Percentiles rank a stretch among this genome's conserved stretches.
Conservation (phyloP, 2,113 vertebrate genomes). For the Eonycteris spelaea region DNA sequence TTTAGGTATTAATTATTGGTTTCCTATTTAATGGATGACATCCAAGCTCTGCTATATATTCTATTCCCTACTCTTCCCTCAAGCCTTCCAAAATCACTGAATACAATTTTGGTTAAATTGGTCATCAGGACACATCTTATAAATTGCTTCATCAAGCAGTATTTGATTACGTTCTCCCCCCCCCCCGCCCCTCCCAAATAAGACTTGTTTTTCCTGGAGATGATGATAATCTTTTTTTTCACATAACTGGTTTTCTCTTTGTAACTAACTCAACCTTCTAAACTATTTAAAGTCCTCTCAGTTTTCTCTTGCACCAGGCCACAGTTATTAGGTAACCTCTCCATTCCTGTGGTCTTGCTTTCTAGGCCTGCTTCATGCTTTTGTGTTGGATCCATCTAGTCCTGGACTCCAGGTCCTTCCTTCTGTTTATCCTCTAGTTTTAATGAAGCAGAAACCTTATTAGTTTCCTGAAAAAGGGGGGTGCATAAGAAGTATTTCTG, state of each 20-base stretch:
- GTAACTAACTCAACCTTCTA: not conserved
- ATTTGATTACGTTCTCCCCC: not conserved
- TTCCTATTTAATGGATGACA: not conserved
- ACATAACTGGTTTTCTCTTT: not conserved
- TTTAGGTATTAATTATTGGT: not conserved
- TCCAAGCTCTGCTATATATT: not conserved
- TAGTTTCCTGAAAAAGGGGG: not conserved
- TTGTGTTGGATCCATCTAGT: fast-evolving
- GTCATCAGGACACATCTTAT: not conserved
- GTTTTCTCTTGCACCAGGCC: not conserved
- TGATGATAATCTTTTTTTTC: not conserved
- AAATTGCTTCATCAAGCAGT: not conserved
- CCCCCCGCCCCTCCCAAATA: no score
- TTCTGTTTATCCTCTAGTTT: not conserved
- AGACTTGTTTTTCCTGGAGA: not conserved
- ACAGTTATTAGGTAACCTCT: not conserved
- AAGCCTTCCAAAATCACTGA: not conserved
- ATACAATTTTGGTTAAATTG: not conserved
- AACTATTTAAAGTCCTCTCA: not conserved
- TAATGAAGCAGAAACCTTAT: not conserved
- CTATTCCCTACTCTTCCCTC: not conserved
- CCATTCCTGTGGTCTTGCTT: not conserved
- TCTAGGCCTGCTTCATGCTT: not conserved
- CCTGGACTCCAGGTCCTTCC: not conserved
- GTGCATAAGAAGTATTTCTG: not conserved